A percentile compares a stretch with the other conserved stretches of the same genome.
Evolutionary conservation across 2,797 vertebrate genomes (phyloP).

Genomic region (Bradypodion ventrale): DNA sequence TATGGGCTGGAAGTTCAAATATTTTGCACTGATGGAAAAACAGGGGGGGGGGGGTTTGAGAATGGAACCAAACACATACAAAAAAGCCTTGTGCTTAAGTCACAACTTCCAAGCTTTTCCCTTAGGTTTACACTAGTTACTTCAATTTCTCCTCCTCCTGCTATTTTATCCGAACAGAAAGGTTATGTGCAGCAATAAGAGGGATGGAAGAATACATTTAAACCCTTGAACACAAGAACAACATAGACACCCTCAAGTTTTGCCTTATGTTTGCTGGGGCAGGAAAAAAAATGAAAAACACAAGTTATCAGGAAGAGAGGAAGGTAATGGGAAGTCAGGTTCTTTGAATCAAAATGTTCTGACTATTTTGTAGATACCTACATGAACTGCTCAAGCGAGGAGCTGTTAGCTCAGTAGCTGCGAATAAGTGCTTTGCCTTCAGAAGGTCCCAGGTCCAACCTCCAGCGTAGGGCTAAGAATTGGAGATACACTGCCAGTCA

Average conservation of each 20-base stretch:
- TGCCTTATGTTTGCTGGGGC: background rate
- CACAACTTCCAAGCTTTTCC: background rate
- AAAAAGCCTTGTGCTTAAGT: constrained; percentile 7
- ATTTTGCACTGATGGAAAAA: constrained; percentile 59
- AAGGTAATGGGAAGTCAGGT: background rate
- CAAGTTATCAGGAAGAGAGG: background rate
- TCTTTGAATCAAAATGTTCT: background rate
- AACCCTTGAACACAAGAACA: background rate
- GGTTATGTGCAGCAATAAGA: background rate
- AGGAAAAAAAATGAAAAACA: background rate
- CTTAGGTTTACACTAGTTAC: background rate
- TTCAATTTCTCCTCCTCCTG: background rate
- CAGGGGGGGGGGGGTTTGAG: constrained; percentile 43
- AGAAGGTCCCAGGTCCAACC: too few relatives aligned
- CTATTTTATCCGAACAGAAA: too few relatives aligned
- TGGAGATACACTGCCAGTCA: too few relatives aligned
- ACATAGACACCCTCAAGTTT: constrained; percentile 10
- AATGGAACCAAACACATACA: constrained; percentile 39
- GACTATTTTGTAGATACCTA: background rate
- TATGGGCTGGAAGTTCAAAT: constrained; percentile 62
- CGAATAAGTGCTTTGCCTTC: too few relatives aligned
- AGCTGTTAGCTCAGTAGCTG: too few relatives aligned
- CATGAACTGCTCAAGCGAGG: background rate
- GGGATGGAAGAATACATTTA: constrained; percentile 9
- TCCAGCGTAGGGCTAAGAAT: too few relatives aligned